Percentiles rank a stretch among this genome's conserved stretches.
phyloP scores from a whole-genome alignment of 2,113 vertebrate species.

The Meriones unguiculatus region DNA sequence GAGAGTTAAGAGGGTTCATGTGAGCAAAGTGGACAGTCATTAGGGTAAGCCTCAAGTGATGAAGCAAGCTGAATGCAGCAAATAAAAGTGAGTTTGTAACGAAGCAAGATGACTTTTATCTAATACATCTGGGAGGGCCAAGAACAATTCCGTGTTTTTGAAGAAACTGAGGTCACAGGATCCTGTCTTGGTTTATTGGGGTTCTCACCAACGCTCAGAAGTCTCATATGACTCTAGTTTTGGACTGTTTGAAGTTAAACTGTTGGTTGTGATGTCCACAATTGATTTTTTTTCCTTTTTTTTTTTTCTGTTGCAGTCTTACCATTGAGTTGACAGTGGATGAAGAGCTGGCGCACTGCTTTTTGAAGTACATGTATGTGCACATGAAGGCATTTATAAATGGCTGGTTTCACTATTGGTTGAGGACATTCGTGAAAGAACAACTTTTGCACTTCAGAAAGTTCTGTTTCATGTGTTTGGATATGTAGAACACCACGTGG shows the following conservation, averaged over 20 bases:
- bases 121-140: neutral
- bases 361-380: conserved; percentile 84
- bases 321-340: conserved; percentile 86
- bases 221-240: neutral
- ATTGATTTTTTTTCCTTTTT: conserved; percentile 68
- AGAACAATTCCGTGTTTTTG: neutral
- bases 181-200: neutral
- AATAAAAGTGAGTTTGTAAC: too few species aligned
- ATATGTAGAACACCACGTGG: conserved; percentile 79
- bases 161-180: neutral
- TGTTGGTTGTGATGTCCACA: neutral
- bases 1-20: neutral
- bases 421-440: conserved; percentile 79
- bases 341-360: conserved; percentile 86
- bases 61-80: neutral
- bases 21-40: neutral
- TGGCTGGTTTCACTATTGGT: conserved; percentile 84
- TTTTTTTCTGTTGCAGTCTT: conserved; percentile 88
- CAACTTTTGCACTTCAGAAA: conserved; percentile 80
- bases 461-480: conserved; percentile 82
- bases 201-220: neutral
- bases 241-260: neutral
- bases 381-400: conserved; percentile 65
- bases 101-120: neutral
- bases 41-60: neutral